Conservation (phyloP, 2,113 vertebrate genomes). For the Tragelaphus scriptus region DNA sequence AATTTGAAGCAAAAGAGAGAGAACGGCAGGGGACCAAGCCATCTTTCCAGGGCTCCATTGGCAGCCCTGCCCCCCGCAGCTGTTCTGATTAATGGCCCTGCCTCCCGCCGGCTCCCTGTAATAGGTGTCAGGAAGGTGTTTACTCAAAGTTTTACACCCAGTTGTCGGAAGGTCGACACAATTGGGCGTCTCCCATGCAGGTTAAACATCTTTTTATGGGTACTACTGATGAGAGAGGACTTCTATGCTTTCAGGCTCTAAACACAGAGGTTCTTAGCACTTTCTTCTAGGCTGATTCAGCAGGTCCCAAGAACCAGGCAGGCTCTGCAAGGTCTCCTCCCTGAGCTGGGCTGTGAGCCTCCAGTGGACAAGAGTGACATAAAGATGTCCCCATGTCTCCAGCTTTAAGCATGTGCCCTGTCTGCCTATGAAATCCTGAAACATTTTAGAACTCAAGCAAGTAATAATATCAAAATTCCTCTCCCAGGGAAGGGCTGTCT, state of each 20-base stretch:
- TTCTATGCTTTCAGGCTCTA: neutral
- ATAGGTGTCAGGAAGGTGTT: conserved; percentile 70
- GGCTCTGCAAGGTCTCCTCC: rapidly evolving
- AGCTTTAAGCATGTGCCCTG: neutral
- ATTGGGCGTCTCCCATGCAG: conserved; percentile 53
- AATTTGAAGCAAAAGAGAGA: conserved; percentile 67
- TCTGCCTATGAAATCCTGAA: neutral
- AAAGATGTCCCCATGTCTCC: neutral
- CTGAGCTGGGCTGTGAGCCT: neutral
- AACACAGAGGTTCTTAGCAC: neutral
- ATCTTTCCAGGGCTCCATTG: conserved; percentile 39
- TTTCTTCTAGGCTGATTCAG: neutral
- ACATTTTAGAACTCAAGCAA: neutral
- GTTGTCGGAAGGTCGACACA: conserved; percentile 68
- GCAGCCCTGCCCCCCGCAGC: conserved; percentile 37
- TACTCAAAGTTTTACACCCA: conserved; percentile 68
- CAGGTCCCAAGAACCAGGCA: too few species aligned
- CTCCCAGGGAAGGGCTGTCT: neutral
- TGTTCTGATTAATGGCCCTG: conserved; percentile 60
- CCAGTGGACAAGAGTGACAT: neutral
- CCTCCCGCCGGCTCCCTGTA: conserved; percentile 23
- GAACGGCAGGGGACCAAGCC: conserved; percentile 56
- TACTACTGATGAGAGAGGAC: neutral
- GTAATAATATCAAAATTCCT: neutral
- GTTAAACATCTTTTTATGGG: conserved; percentile 60